Conservation (phyloP, 2,888 invertebrate species). For the Pheosia tremula region DNA sequence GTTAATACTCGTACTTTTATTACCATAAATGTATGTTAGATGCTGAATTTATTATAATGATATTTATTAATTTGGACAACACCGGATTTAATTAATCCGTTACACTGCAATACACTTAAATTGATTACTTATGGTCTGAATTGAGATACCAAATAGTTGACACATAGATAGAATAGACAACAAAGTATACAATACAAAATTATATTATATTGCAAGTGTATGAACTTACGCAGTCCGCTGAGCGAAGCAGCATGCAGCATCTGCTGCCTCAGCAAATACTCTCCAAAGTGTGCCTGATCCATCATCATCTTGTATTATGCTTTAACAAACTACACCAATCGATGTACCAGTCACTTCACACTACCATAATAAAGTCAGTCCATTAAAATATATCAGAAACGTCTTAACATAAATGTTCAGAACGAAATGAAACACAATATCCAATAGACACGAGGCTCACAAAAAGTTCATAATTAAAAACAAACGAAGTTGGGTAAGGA, state of each 20-base stretch:
- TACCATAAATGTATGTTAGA: too few relatives aligned
- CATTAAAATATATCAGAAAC: constrained; percentile 38
- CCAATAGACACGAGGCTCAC: constrained; percentile 47
- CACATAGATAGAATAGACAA: too few relatives aligned
- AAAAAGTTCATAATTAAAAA: constrained; percentile 70
- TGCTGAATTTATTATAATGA: too few relatives aligned
- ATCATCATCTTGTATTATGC: constrained; percentile 69
- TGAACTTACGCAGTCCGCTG: constrained; percentile 73
- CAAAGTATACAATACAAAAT: too few relatives aligned
- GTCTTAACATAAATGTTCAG: constrained; percentile 32
- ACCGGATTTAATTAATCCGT: too few relatives aligned
- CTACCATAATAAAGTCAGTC: constrained; percentile 54
- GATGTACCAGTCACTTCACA: constrained; percentile 67
- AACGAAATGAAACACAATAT: constrained; percentile 33
- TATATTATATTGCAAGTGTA: background rate
- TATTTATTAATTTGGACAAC: too few relatives aligned
- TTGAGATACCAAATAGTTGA: too few relatives aligned
- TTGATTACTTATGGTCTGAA: too few relatives aligned
- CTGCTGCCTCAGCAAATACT: constrained; percentile 79
- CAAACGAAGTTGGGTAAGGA: constrained; percentile 47
- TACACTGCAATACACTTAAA: too few relatives aligned
- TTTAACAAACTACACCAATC: constrained; percentile 38
- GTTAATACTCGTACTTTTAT: too few relatives aligned
- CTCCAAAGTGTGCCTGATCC: constrained; percentile 80
- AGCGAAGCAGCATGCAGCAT: constrained; percentile 79